A percentile compares a stretch with the other conserved stretches of the same genome.
Evolutionary conservation across 2,797 vertebrate species (phyloP).

Genomic region (Pseudochaenichthys georgianus): DNA sequence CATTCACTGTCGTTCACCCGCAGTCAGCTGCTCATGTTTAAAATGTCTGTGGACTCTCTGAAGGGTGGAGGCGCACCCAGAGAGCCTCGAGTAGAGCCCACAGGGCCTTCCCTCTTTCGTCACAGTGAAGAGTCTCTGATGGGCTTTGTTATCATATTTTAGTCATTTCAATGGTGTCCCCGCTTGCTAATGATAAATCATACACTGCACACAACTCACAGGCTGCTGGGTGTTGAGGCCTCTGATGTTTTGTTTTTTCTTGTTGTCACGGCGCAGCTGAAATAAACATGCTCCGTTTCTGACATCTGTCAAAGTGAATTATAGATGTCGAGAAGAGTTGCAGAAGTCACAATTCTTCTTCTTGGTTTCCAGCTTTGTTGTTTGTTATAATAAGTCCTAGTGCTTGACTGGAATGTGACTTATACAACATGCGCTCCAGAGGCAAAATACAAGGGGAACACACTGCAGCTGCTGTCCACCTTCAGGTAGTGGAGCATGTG

Average conservation of each 20-base stretch:
- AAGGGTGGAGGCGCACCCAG: slow-evolving; percentile 5
- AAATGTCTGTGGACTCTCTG: slow-evolving; percentile 35
- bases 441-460: slow-evolving; percentile 49
- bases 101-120: slow-evolving; percentile 14
- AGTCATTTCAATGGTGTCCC: slow-evolving; percentile 39
- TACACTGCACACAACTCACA: slow-evolving; percentile 30
- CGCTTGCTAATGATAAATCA: slow-evolving; percentile 51
- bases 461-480: slow-evolving; percentile 70
- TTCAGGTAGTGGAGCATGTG: slow-evolving; percentile 55
- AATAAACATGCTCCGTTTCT: slow-evolving; percentile 71
- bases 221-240: slow-evolving; percentile 35
- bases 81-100: not conserved
- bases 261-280: slow-evolving; percentile 56
- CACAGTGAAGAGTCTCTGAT: slow-evolving; percentile 29
- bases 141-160: slow-evolving; percentile 55
- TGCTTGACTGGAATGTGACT: slow-evolving; percentile 58
- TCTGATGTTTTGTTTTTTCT: slow-evolving; percentile 36
- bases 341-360: slow-evolving; percentile 65
- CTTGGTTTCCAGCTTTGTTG: slow-evolving; percentile 62
- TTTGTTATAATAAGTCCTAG: slow-evolving; percentile 67
- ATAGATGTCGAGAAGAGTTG: slow-evolving; percentile 63
- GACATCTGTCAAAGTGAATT: slow-evolving; percentile 80
- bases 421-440: slow-evolving; percentile 56
- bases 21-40: slow-evolving; percentile 39
- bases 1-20: slow-evolving; percentile 52